A percentile compares a stretch with the other conserved stretches of the same genome.
phyloP scores from a whole-genome alignment of 2,797 vertebrate species.

The Urocyon cinereoargenteus region DNA sequence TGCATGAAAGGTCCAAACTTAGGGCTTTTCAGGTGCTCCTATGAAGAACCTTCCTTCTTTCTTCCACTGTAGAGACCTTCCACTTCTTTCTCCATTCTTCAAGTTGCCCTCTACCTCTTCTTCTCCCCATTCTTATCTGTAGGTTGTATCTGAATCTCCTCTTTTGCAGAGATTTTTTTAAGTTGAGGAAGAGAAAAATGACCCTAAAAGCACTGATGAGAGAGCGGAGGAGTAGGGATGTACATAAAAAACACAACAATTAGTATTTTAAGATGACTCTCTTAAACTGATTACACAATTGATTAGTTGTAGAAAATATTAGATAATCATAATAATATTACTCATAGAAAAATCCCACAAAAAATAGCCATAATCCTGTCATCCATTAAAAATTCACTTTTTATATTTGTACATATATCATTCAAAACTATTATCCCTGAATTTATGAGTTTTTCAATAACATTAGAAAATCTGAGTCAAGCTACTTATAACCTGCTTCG shows the following conservation, averaged over 20 bases:
- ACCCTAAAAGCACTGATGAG: background rate
- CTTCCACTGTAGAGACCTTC: background rate
- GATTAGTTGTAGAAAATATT: background rate
- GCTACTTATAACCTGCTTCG: background rate
- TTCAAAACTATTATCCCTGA: background rate
- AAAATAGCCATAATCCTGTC: background rate
- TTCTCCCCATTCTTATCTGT: background rate
- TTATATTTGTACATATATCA: background rate
- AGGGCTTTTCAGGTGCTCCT: background rate
- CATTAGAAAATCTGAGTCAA: background rate
- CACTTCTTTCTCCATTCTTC: background rate
- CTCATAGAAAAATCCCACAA: background rate
- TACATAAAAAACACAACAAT: background rate
- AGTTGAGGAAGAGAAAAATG: background rate
- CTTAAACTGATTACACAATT: background rate
- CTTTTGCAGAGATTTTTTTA: background rate
- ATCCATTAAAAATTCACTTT: slow-evolving; percentile 1
- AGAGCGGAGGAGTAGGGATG: background rate
- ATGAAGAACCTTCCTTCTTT: background rate
- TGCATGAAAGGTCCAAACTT: background rate
- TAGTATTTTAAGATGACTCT: background rate
- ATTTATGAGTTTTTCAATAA: background rate
- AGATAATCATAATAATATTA: background rate
- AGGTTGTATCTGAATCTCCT: background rate
- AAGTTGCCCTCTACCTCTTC: background rate